Evolutionary conservation across 2,888 invertebrate species (phyloP).

Genomic region (Callimorpha dominula): DNA sequence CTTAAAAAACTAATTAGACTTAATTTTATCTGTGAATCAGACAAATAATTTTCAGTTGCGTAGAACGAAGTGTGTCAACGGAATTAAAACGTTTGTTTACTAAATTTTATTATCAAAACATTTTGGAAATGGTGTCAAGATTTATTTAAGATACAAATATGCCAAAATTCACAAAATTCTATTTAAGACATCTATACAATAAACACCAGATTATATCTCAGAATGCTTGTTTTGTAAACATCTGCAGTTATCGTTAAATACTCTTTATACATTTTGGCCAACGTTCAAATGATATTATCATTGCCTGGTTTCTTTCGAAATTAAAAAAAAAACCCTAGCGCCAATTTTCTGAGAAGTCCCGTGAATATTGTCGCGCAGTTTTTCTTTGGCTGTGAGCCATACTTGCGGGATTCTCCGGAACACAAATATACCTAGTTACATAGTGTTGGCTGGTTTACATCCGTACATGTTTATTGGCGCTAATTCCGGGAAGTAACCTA

Average conservation of each 20-base stretch:
- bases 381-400: constrained; percentile 17
- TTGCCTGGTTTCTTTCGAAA: constrained; percentile 2
- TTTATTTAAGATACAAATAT: background rate
- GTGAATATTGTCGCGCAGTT: constrained; percentile 8
- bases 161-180: background rate
- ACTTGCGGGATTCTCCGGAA: constrained; percentile 6
- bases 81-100: background rate
- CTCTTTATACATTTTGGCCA: constrained; percentile 9
- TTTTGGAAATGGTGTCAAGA: background rate
- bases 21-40: background rate
- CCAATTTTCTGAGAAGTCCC: constrained; percentile 5
- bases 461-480: constrained; percentile 16
- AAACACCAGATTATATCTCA: background rate
- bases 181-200: background rate
- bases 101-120: background rate
- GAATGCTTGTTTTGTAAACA: constrained; percentile 18
- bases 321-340: background rate
- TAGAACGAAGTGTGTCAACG: background rate
- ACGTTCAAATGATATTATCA: constrained; percentile 3
- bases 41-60: background rate
- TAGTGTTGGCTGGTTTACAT: constrained; percentile 18
- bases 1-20: too few species aligned
- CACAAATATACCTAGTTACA: constrained; percentile 7
- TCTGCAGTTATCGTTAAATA: background rate
- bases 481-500: constrained; percentile 21